These are phyloP conservation scores for Nothocercus nigrocapillus DNA, from an alignment of 2,113 vertebrate genomes.

Conservation along the genomic window DNA sequence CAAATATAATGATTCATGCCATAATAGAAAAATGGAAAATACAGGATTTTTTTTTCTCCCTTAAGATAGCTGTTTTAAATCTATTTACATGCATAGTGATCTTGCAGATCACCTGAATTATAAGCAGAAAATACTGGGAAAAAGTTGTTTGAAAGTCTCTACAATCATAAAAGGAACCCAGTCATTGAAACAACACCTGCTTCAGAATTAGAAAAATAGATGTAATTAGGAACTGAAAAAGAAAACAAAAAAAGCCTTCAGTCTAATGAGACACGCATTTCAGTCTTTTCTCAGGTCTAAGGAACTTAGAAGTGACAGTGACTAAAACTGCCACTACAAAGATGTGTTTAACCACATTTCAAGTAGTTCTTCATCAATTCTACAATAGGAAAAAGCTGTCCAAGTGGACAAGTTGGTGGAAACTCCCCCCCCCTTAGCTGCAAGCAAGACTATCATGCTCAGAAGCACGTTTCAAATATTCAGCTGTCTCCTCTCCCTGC, in stretches of 20 bases:
- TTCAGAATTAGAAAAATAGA: constrained; percentile 46
- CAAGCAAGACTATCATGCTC: neutral
- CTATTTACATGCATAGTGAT: neutral
- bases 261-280: neutral
- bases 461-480: neutral
- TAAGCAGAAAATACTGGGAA: constrained; percentile 17
- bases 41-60: neutral
- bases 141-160: neutral
- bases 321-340: constrained; percentile 32
- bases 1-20: neutral
- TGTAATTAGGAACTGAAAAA: neutral
- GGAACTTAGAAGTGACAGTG: constrained; percentile 17
- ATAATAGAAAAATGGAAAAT: constrained; percentile 61
- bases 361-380: constrained; percentile 18
- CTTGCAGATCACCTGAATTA: neutral
- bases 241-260: constrained; percentile 10
- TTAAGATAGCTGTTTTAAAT: neutral
- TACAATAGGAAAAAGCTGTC: neutral
- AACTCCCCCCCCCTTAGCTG: neutral
- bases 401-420: neutral
- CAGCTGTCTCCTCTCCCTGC: neutral
- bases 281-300: neutral
- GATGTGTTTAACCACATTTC: constrained; percentile 4
- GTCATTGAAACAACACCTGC: constrained; percentile 15
- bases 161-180: constrained; percentile 6